Percentiles rank a stretch among this genome's conserved stretches.
Evolutionary conservation across 2,888 invertebrate genomes (phyloP).

Genomic region (Labia minor): DNA sequence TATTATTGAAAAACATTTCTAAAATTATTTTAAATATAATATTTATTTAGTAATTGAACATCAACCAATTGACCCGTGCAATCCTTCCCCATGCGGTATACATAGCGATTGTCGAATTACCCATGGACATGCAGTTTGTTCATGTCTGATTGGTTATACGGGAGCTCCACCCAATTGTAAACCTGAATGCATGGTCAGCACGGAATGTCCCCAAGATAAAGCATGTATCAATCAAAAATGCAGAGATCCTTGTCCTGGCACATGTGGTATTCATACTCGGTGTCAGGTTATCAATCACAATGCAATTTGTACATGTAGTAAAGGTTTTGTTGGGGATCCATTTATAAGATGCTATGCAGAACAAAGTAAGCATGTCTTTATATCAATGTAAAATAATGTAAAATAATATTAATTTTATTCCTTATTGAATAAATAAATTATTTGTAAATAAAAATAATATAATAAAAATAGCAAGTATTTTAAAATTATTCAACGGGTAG

Average conservation of each 20-base stretch:
- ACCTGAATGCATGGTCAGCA: slow-evolving; percentile 72
- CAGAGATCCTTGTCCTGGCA: slow-evolving; percentile 67
- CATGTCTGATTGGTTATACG: slow-evolving; percentile 64
- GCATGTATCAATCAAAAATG: slow-evolving; percentile 73
- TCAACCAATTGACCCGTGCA: slow-evolving; percentile 34
- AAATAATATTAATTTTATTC: not conserved
- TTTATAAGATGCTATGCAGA: slow-evolving; percentile 59
- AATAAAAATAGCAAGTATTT: too few relatives aligned
- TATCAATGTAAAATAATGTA: not conserved
- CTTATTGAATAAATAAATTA: not conserved
- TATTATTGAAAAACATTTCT: not conserved
- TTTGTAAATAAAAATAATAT: too few relatives aligned
- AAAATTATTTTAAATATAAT: too few relatives aligned
- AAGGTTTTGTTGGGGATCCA: slow-evolving; percentile 68
- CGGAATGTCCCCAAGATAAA: slow-evolving; percentile 68
- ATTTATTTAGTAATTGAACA: slow-evolving; percentile 28
- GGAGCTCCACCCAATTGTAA: slow-evolving; percentile 68
- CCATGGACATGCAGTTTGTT: slow-evolving; percentile 62
- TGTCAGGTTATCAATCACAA: slow-evolving; percentile 78
- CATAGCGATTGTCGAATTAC: slow-evolving; percentile 31
- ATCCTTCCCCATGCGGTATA: slow-evolving; percentile 31
- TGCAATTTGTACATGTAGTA: slow-evolving; percentile 70
- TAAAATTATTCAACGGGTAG: too few relatives aligned
- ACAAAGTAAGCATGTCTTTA: slow-evolving; percentile 48
- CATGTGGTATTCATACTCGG: slow-evolving; percentile 70